Evolutionary conservation across 2,113 vertebrate species (phyloP).

Genomic region (Petrocephalus microphthalmus): DNA sequence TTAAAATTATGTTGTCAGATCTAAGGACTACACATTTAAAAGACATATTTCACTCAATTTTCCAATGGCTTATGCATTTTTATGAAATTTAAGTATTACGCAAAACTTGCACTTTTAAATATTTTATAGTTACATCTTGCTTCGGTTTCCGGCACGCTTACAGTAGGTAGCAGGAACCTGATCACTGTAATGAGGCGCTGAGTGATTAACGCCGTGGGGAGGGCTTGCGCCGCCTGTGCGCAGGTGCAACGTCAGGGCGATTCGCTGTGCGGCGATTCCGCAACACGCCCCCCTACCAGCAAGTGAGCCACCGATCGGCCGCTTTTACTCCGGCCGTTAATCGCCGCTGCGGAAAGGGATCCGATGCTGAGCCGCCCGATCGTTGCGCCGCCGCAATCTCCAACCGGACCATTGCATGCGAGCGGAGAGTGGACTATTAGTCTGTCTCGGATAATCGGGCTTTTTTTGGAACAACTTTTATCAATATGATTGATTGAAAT

Average conservation of each 20-base stretch:
- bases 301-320: background rate
- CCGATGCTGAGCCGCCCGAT: background rate
- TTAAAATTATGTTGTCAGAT: background rate
- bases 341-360: background rate
- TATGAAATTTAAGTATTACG: background rate
- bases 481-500: slow-evolving; percentile 28
- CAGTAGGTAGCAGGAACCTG: background rate
- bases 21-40: background rate
- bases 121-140: background rate
- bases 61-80: background rate
- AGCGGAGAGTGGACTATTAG: slow-evolving; percentile 4
- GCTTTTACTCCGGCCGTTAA: background rate
- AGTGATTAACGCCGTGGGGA: background rate
- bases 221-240: background rate
- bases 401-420: background rate
- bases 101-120: background rate
- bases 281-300: background rate
- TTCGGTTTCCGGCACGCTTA: background rate
- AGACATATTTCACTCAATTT: background rate
- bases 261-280: background rate
- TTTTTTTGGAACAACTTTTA: slow-evolving; percentile 21
- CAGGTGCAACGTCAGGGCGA: background rate
- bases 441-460: background rate
- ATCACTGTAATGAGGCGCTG: background rate
- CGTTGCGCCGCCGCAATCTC: background rate